Base-by-base conservation (phyloP, 2,797 vertebrate species). In the Lerista edwardsae region DNA sequence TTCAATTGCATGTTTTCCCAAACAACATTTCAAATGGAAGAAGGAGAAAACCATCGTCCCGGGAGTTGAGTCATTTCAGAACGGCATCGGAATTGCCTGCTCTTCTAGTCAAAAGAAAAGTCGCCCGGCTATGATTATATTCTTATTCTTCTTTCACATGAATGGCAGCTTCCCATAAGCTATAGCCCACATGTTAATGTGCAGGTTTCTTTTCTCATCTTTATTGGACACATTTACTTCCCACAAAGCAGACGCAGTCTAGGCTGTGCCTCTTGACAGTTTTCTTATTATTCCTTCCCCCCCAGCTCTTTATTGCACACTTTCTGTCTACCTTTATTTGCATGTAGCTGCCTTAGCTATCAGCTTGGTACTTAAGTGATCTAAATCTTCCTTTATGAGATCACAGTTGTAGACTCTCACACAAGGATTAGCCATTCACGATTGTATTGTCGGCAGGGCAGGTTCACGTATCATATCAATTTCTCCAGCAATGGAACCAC, bases 271-370 rank as follows among this genome's bases (percentile, higher is more conserved):
- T 91, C 82, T 27, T 71, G n/a, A 29, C 6, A 25, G 21, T 79
- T 82, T 78, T 67, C 64, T 85, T 73, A 76, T n/a, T 36, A 86
- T 75, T 77, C 73, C 3, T 14, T 17, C 1, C 4, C 64, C 80
- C 81, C 47, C 47, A 47, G 87, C 59, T 78, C 7, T 85, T 88
- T 76, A 79, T 84, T 87, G 1, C n/a, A 71, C 82, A 73, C 57
- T 93, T 76, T 41, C 6, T 73, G 23, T 41, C 78, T 82, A 4
- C 74, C 12, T 93, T 90, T 88, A 61, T 83, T 55, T 88, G 47
- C 51, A 31, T 84, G 34, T 86, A 89, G 4, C 69, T 86, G 27
- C 72, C 3, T 87, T 89, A 89, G 6, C 71, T 62, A 39, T 72
- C 39, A 80, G 39, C 10, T 73, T 41, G 17, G 27, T 83, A 1